Evolutionary conservation across 2,113 vertebrate genomes (phyloP), one percentile per base, ranked within the genome.

Genomic region (Vicugna pacos): DNA sequence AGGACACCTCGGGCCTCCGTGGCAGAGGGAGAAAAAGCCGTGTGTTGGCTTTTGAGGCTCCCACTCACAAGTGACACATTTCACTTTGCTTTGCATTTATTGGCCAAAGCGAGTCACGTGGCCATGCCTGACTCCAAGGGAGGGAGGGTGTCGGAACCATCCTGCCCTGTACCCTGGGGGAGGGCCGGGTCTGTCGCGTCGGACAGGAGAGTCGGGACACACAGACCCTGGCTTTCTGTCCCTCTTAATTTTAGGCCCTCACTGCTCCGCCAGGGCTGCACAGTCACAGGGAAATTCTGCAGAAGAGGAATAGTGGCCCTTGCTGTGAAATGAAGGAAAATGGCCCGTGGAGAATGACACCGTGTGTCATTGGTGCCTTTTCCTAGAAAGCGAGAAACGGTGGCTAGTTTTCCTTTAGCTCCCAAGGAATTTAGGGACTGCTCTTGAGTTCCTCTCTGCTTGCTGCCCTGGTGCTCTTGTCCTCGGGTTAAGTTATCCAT

Each of bases 331-430:
- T 9, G 22, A 30, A 82, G 46, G 58, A 46, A 30, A 15, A 38
- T 14, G 22, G 12, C 24, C 0, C 11, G 48, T 6, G 24, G 64
- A 64, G 42, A 60, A 19, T 2, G 20, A 8, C 60, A 8, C 3
- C 22, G 50, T 35, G 42, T 8, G 19, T 26, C 38, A 42, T 76
- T 30, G 35, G 38, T 56, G 10, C 1, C 52, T 93, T 75, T 65
- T 54, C 52, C 50, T 67, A 52, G 64, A 35, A 46, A 8, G 22
- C 48, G 50, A 91, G 32, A 52, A 87, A 20, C 19, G 48, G 24
- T 5, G 16, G 28, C 12, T 1, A 35, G 13, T 72, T 42, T 89
- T 60, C 19, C 42, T 62, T 67, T 48, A 60, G 42, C 50, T 81
- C 22, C 42, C 10, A 5, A 83, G 54, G 46, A 73, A 32, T 46